Evolutionary conservation across 2,888 invertebrate species (phyloP).

Genomic region (Tipula confusa): DNA sequence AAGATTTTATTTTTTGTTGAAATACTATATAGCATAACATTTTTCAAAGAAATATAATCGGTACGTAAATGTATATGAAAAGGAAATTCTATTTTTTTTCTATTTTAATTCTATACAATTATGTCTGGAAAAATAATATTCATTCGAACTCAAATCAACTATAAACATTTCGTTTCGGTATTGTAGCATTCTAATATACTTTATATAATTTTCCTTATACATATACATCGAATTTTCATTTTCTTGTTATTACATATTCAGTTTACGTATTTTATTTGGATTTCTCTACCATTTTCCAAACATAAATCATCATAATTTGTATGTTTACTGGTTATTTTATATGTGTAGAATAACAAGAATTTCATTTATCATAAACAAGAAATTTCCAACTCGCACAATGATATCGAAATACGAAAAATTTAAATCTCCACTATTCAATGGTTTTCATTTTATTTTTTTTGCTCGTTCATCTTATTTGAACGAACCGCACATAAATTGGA

Average conservation of each 20-base stretch:
- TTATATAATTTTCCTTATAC: background rate
- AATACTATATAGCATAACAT: background rate
- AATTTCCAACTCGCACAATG: background rate
- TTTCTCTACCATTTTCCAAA: background rate
- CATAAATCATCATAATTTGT: conserved; percentile 20
- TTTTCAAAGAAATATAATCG: no score
- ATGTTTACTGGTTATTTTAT: background rate
- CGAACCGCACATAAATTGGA: background rate
- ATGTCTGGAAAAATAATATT: background rate
- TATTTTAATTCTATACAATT: background rate
- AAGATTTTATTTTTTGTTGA: background rate
- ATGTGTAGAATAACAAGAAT: background rate
- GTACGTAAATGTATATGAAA: background rate
- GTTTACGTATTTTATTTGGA: background rate
- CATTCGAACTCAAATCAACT: background rate
- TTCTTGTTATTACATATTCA: background rate
- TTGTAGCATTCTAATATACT: background rate
- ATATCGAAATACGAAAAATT: background rate
- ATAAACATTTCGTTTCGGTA: background rate
- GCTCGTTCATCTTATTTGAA: background rate
- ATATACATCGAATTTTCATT: background rate
- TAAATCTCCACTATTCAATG: background rate
- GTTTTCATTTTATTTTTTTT: background rate
- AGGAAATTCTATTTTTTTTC: background rate
- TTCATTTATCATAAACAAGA: background rate